A percentile compares a stretch with the other conserved stretches of the same genome.
Evolutionary conservation across 2,797 vertebrate genomes (phyloP).

Genomic region (Pelobates cultripes): DNA sequence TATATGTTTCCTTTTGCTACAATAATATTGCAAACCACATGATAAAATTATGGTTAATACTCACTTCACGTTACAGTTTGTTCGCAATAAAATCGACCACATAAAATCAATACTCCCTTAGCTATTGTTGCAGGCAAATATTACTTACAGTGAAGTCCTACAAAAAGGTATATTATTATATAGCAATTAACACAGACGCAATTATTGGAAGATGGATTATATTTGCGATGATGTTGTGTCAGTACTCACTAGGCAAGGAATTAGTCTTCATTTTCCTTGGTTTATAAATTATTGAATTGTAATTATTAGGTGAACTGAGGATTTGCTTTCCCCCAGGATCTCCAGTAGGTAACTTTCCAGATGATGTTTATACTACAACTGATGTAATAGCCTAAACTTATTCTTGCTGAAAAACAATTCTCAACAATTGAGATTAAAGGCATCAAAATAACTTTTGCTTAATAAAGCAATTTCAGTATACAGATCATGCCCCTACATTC

Average conservation of each 20-base stretch:
- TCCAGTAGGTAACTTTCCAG: too few relatives aligned
- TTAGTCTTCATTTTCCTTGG: background rate
- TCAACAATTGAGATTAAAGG: too few relatives aligned
- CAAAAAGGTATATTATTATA: background rate
- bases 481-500: too few relatives aligned
- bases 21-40: too few relatives aligned
- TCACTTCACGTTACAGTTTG: background rate
- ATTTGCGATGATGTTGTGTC: background rate
- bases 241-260: background rate
- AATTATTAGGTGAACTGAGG: background rate
- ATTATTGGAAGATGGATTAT: too few relatives aligned
- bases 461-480: too few relatives aligned
- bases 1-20: background rate
- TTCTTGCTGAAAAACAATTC: too few relatives aligned
- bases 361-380: too few relatives aligned
- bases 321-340: too few relatives aligned
- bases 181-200: background rate
- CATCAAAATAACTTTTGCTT: too few relatives aligned
- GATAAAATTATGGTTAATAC: too few relatives aligned
- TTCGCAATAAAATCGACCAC: background rate
- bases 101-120: background rate
- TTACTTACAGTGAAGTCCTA: background rate
- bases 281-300: background rate
- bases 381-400: too few relatives aligned
- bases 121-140: background rate